Conservation (phyloP, 2,797 vertebrate species). For the Oophaga sylvatica region DNA sequence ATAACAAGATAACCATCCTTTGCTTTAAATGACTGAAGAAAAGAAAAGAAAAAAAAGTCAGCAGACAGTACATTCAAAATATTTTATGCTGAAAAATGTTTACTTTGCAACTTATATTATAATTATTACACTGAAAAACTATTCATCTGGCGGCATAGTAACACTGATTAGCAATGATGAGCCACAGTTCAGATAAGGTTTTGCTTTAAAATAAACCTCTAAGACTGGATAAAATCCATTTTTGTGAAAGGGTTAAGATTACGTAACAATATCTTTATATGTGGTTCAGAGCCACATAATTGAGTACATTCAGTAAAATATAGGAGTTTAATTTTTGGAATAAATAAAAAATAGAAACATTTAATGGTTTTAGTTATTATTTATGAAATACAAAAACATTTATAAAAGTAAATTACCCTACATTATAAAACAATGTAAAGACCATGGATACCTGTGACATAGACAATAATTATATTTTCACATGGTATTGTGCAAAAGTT, state of each 20-base stretch:
- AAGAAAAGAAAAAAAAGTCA: slow-evolving; percentile 59
- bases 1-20: slow-evolving; percentile 87
- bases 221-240: background rate
- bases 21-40: slow-evolving; percentile 87
- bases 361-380: background rate
- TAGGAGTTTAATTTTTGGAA: background rate
- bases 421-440: background rate
- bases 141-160: slow-evolving; percentile 25
- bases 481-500: no score
- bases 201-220: background rate
- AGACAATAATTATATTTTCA: no score
- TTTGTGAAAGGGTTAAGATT: background rate
- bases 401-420: background rate
- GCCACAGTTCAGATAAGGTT: slow-evolving; percentile 17
- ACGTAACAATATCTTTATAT: slow-evolving; percentile 12
- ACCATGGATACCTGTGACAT: no score
- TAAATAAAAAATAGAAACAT: background rate
- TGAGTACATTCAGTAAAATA: background rate
- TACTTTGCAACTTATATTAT: slow-evolving; percentile 52
- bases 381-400: background rate
- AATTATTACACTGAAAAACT: slow-evolving; percentile 37
- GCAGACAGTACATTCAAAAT: slow-evolving; percentile 40
- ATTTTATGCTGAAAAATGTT: slow-evolving; percentile 53
- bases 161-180: slow-evolving; percentile 13
- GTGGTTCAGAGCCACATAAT: background rate